Evolutionary conservation across 2,113 vertebrate genomes (phyloP).

Genomic region (Sinocyclocheilus anshuiensis): DNA sequence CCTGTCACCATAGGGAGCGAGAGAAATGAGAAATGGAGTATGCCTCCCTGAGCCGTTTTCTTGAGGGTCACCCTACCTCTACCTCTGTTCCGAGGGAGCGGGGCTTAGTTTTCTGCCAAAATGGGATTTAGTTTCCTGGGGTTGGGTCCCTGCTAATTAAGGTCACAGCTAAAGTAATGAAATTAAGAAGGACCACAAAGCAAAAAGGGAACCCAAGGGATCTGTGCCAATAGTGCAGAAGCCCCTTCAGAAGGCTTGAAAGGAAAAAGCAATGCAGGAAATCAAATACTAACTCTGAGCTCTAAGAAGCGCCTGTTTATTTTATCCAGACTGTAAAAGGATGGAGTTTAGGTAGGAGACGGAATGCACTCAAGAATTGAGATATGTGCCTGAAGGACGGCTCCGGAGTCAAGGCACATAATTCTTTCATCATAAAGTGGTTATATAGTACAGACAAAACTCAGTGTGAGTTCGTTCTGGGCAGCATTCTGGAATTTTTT

Average conservation of each 20-base stretch:
- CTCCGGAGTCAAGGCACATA: slow-evolving; percentile 50
- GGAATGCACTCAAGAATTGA: slow-evolving; percentile 71
- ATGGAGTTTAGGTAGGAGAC: slow-evolving; percentile 65
- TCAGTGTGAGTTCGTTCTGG: not conserved
- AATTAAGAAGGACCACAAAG: slow-evolving; percentile 73
- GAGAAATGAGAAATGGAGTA: slow-evolving; percentile 15
- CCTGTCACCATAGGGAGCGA: not conserved
- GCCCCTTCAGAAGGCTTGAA: slow-evolving; percentile 63
- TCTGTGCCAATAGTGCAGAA: slow-evolving; percentile 62
- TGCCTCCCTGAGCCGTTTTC: not conserved
- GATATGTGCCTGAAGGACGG: slow-evolving; percentile 68
- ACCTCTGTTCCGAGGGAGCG: slow-evolving; percentile 19
- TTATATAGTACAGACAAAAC: slow-evolving; percentile 27
- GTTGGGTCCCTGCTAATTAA: slow-evolving; percentile 73
- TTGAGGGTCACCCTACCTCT: slow-evolving; percentile 28
- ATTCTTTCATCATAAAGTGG: slow-evolving; percentile 10
- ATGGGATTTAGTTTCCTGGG: slow-evolving; percentile 65
- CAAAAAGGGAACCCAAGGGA: slow-evolving; percentile 64
- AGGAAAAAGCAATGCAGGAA: slow-evolving; percentile 68
- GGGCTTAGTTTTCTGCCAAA: slow-evolving; percentile 53
- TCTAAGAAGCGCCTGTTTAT: slow-evolving; percentile 74
- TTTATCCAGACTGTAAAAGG: slow-evolving; percentile 62
- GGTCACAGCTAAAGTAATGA: slow-evolving; percentile 75
- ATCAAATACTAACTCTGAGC: slow-evolving; percentile 73
- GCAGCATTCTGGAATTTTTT: not conserved